These are phyloP conservation scores for Drosophila melanogaster DNA, from an alignment of 1,140 invertebrate genomes.

Conservation along the genomic window Release_6_plus_ISO1_MT NC_004354.4:6760501-6761000, in stretches of 20 bases:
- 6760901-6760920: slow-evolving; percentile 8
- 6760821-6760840: background rate
- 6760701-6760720: background rate
- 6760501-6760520: background rate
- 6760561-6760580: background rate
- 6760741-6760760: background rate
- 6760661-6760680: background rate
- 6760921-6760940: slow-evolving; percentile 6
- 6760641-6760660: background rate
- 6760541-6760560: background rate
- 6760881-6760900: no score
- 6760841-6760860: background rate
- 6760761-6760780: background rate
- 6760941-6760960: background rate
- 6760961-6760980: no score
- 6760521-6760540: no score
- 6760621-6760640: background rate
- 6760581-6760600: background rate
- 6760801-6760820: background rate
- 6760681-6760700: background rate
- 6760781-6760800: background rate
- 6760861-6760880: background rate
- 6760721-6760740: background rate
- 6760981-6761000: background rate
- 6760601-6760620: background rate